Conservation (phyloP, 1,140 invertebrate genomes). For the Stegodyphus dumicola region DNA sequence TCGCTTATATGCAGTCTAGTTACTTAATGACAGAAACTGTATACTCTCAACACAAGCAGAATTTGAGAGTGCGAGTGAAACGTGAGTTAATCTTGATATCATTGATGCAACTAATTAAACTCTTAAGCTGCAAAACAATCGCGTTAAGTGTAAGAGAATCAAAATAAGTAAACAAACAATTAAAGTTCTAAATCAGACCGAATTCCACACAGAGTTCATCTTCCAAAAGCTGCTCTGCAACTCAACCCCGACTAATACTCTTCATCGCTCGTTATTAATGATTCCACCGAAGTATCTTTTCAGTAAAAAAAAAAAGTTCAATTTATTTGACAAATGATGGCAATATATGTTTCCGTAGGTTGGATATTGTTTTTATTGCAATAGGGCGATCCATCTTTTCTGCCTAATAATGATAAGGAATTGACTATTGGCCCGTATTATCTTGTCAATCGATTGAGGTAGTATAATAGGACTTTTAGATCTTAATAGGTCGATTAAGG, state of each 20-base stretch:
- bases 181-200: too few species aligned
- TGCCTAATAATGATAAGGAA: constrained; percentile 52
- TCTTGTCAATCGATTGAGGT: constrained; percentile 45
- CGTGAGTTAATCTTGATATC: too few species aligned
- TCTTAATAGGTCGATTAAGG: constrained; percentile 56
- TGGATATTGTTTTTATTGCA: constrained; percentile 45
- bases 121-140: too few species aligned
- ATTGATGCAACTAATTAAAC: too few species aligned
- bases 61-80: too few species aligned
- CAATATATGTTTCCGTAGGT: constrained; percentile 32
- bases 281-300: constrained; percentile 22
- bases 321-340: constrained; percentile 44
- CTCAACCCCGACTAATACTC: constrained; percentile 51
- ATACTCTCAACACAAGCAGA: too few species aligned
- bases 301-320: constrained; percentile 2
- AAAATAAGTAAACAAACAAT: too few species aligned
- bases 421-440: constrained; percentile 32
- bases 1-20: too few species aligned
- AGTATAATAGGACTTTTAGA: constrained; percentile 34
- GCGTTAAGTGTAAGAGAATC: too few species aligned
- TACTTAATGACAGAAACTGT: too few species aligned
- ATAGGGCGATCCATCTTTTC: constrained; percentile 37
- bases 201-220: background rate
- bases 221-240: constrained; percentile 20
- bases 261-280: constrained; percentile 52